These are phyloP conservation scores for Heterocephalus glaber DNA, from an alignment of 2,113 vertebrate species.

Conservation along the genomic window DNA sequence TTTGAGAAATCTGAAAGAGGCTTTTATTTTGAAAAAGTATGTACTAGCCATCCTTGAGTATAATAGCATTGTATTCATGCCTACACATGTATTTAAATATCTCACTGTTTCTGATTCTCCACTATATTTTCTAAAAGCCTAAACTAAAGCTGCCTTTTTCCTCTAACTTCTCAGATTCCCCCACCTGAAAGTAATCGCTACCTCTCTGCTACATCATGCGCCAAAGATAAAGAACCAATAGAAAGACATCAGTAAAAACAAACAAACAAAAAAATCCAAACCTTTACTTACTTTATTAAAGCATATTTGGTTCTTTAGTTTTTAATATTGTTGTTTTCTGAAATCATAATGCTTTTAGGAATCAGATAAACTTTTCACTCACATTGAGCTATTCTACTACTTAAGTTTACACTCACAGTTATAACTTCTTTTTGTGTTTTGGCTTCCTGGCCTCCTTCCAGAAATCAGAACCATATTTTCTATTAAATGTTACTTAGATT, in stretches of 20 bases:
- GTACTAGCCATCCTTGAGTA: no score
- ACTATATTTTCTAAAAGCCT: background rate
- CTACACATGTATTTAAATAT: background rate
- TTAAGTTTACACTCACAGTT: background rate
- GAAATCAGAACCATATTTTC: background rate
- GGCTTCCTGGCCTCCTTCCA: background rate
- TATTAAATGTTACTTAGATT: background rate
- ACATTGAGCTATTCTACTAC: background rate
- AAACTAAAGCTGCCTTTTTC: background rate
- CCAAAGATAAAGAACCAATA: background rate
- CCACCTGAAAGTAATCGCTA: background rate
- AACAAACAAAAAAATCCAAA: background rate
- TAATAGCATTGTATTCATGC: fast-evolving
- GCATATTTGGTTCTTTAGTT: background rate
- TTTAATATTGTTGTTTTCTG: background rate
- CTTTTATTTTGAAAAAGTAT: background rate
- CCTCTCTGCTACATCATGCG: background rate
- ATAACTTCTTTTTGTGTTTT: background rate
- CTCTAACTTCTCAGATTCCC: background rate
- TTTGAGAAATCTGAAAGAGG: background rate
- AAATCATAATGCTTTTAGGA: background rate
- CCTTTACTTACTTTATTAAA: background rate
- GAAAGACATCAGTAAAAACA: background rate
- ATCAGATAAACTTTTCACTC: background rate
- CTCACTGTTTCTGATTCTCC: background rate